phyloP scores from a whole-genome alignment of 1,140 invertebrate species.

The Acyrthosiphon pisum region DNA sequence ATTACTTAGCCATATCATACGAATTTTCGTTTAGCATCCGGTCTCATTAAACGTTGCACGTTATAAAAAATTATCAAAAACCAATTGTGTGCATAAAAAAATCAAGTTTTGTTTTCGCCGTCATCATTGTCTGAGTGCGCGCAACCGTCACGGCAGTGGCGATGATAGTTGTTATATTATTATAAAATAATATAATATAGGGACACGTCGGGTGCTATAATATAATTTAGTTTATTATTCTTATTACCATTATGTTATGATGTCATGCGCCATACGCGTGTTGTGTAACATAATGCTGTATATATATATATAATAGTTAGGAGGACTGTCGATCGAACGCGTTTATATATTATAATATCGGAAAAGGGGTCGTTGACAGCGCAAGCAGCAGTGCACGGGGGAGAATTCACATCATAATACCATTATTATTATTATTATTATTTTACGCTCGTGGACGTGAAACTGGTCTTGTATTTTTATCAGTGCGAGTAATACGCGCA shows the following conservation, averaged over 20 bases:
- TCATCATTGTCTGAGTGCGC: constrained; percentile 1
- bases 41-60: background rate
- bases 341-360: background rate
- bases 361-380: constrained; percentile 8
- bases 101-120: background rate
- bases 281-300: background rate
- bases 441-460: background rate
- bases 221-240: background rate
- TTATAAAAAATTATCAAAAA: background rate
- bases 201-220: background rate
- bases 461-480: background rate
- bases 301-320: background rate
- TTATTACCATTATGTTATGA: background rate
- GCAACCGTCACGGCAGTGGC: background rate
- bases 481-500: background rate
- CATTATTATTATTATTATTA: constrained; percentile 14
- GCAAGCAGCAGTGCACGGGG: background rate
- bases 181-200: background rate
- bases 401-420: background rate
- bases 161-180: background rate
- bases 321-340: background rate
- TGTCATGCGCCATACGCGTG: background rate
- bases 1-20: background rate
- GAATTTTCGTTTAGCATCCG: background rate
- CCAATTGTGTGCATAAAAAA: background rate